phyloP scores from a whole-genome alignment of 2,797 vertebrate species.

The Danio kyathit region DNA sequence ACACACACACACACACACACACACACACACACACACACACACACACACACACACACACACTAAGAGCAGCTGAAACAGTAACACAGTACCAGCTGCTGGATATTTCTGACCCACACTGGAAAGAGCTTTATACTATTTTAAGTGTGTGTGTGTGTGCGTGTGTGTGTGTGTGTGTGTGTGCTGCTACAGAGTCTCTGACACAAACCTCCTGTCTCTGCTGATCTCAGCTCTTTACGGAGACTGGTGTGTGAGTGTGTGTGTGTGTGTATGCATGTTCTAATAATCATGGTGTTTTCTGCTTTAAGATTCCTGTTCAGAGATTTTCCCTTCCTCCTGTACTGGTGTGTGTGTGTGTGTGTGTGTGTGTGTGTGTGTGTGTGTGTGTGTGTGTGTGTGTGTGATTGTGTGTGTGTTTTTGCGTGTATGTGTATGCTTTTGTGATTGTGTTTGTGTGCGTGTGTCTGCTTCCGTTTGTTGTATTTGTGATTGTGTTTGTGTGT shows the following conservation, averaged over 20 bases:
- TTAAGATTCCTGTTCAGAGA: too few species aligned
- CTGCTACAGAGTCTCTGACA: neutral
- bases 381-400: neutral
- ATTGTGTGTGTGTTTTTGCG: neutral
- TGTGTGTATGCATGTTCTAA: neutral
- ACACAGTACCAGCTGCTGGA: slow-evolving; percentile 39
- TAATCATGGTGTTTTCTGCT: too few species aligned
- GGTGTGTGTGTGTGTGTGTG: neutral
- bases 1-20: too few species aligned
- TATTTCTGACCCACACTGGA: slow-evolving; percentile 49
- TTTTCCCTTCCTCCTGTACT: too few species aligned
- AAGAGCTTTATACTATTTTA: slow-evolving; percentile 50
- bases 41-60: neutral
- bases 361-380: slow-evolving; percentile 5
- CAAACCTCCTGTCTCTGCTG: slow-evolving; percentile 7
- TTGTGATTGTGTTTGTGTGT: slow-evolving; percentile 9
- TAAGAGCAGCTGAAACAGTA: slow-evolving; percentile 51
- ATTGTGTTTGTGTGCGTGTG: neutral
- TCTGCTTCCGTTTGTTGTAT: slow-evolving; percentile 36
- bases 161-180: neutral
- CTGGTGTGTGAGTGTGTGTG: neutral
- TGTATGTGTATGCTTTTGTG: too few species aligned
- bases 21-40: neutral
- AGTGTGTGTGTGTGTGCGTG: slow-evolving; percentile 10
- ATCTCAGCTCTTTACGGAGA: too few species aligned